Base-by-base conservation (phyloP, 2,113 vertebrate species). In the Vulpes vulpes region DNA sequence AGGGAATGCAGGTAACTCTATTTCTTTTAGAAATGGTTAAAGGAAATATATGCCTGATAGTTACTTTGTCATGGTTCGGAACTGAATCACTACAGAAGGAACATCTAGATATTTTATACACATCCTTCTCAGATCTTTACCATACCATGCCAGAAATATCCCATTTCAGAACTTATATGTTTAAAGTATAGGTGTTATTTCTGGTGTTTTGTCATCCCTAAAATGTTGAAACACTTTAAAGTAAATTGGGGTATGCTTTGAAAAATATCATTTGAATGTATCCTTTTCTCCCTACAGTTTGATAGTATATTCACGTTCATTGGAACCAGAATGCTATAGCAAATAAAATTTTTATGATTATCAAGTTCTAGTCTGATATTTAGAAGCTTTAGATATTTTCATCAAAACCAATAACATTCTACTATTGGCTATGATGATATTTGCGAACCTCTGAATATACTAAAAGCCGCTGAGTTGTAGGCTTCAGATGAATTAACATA, bases 1-100 rank as follows among this genome's bases (percentile, higher is more conserved):
- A 99, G 99, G 93, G 99, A 99, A 98, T 99, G 99, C 99, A 99
- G 99, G 99, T 99, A 98, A 98, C 98, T 95, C 12, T 94, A 7
- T 64, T 74, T 93, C 73, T 92, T 73, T 60, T n/a, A 55, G 25
- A 91, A 91, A 1, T 2, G 0, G 43, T 86, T 79, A 49, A 35
- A 73, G 64, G 78, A 97, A 80, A 62, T 60, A 3, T 3, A 27
- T 35, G 15, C 10, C 57, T 65, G 15, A 35, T 17, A 3, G 49
- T 89, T 74, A 35, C 85, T 83, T 25, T 67, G 23, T 79, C 22
- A 20, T 12, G 32, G 3, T 8, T 49, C 16, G 53, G 12, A 22
- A 59, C 8, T n/a, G n/a, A 73, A 32, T 78, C 69, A 20, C 65
- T 51, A 49, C 15, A 23, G 38, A 57, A 30, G 16, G 35, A n/a